Conservation (phyloP, 2,797 vertebrate species). For the Serranus cabrilla region DNA sequence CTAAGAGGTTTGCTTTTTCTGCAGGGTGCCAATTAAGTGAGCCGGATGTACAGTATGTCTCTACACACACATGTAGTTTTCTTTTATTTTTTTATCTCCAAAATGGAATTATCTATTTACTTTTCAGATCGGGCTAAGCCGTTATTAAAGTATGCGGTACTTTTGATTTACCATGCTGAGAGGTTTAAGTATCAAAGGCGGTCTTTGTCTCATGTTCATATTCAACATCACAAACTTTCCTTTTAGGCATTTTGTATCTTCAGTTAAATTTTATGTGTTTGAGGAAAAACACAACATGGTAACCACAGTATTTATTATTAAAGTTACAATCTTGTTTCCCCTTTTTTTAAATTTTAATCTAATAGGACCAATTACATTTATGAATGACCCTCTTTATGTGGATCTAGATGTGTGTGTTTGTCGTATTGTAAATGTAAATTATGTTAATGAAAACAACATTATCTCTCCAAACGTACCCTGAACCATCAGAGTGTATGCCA, state of each 20-base stretch:
- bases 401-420: no score
- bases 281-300: background rate
- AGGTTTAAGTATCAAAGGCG: slow-evolving; percentile 36
- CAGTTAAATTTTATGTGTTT: background rate
- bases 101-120: slow-evolving; percentile 36
- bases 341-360: no score
- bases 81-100: background rate
- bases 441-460: no score
- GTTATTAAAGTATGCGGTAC: slow-evolving; percentile 10
- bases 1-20: no score
- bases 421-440: no score
- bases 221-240: background rate
- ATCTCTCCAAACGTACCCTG: background rate
- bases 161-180: slow-evolving; percentile 48
- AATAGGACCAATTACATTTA: no score
- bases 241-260: background rate
- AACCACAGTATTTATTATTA: background rate
- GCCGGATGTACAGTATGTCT: background rate
- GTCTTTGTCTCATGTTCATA: slow-evolving; percentile 20
- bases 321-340: no score
- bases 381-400: no score
- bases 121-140: slow-evolving; percentile 50
- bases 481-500: background rate
- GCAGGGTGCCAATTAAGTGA: no score
- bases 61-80: background rate